Conservation (phyloP, 2,113 vertebrate species). For the Amphiprion ocellaris region DNA sequence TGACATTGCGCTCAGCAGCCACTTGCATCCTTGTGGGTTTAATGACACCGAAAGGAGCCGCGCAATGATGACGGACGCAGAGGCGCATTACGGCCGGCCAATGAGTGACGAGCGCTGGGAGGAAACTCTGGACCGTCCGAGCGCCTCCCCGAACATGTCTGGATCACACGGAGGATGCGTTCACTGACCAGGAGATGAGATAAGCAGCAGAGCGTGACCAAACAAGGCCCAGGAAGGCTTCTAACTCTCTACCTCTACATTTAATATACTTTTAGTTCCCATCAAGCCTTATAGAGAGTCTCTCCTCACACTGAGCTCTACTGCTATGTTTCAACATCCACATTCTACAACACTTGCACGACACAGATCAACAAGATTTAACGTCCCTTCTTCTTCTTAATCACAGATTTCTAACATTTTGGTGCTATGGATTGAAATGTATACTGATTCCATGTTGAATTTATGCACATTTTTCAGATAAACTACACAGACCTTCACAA, state of each 20-base stretch:
- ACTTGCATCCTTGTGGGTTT: conserved; percentile 70
- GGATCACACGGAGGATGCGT: conserved; percentile 6
- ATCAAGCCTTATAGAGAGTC: background rate
- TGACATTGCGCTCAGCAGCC: conserved; percentile 63
- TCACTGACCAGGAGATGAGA: background rate
- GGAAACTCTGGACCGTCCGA: no score
- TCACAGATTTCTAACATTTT: no score
- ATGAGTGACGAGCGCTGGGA: conserved; percentile 31
- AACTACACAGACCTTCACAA: no score
- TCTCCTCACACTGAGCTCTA: background rate
- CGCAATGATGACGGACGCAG: conserved; percentile 62
- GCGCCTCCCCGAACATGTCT: conserved; percentile 13
- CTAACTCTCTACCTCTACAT: background rate
- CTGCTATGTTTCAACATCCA: background rate
- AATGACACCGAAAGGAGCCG: conserved; percentile 70
- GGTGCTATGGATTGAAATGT: no score
- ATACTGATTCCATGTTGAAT: no score
- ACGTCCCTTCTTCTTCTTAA: no score
- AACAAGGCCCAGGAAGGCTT: background rate
- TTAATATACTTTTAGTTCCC: background rate
- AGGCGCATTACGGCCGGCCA: conserved; percentile 49
- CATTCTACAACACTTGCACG: no score
- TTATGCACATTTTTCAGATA: no score
- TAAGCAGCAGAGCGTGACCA: conserved; percentile 32
- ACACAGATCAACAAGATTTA: no score